Evolutionary conservation across 2,797 vertebrate species (phyloP).

Genomic region (Calcarius lapponicus): DNA sequence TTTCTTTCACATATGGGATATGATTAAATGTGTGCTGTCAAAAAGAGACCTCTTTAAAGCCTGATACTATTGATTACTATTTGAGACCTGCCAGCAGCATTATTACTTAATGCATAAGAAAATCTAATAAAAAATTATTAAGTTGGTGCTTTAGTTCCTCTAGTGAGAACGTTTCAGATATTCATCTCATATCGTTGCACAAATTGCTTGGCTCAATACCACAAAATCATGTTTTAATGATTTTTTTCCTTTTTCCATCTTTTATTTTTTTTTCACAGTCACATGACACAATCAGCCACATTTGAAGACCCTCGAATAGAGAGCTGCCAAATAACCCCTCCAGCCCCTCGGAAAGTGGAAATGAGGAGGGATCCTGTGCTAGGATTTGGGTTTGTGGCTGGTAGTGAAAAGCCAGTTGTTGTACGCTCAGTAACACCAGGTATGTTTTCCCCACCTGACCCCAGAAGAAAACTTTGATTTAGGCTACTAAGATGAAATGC

Average conservation of each 20-base stretch:
- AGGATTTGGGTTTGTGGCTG: conserved; percentile 98
- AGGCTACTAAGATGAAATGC: background rate
- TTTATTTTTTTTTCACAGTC: conserved; percentile 79
- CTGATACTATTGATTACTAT: conserved; percentile 23
- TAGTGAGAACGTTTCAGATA: conserved; percentile 17
- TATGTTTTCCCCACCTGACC: conserved; percentile 63
- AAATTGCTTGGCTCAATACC: conserved; percentile 23
- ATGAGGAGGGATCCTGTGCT: conserved; percentile 98
- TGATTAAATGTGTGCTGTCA: conserved; percentile 19
- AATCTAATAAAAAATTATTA: background rate
- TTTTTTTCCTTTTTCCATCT: conserved; percentile 55
- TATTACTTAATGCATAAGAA: background rate
- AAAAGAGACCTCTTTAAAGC: background rate
- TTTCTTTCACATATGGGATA: background rate
- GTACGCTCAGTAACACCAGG: conserved; percentile 98
- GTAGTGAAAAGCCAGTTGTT: conserved; percentile 98
- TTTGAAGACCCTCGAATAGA: conserved; percentile 94
- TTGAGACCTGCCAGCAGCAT: background rate
- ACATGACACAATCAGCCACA: conserved; percentile 89
- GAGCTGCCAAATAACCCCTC: conserved; percentile 90
- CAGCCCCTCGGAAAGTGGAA: conserved; percentile 92
- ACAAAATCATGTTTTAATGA: conserved; percentile 59
- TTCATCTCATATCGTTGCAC: conserved; percentile 48
- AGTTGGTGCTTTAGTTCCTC: background rate
- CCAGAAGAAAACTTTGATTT: background rate